Conservation (phyloP, 2,888 invertebrate genomes). For the Cryptocephalus primarius region DNA sequence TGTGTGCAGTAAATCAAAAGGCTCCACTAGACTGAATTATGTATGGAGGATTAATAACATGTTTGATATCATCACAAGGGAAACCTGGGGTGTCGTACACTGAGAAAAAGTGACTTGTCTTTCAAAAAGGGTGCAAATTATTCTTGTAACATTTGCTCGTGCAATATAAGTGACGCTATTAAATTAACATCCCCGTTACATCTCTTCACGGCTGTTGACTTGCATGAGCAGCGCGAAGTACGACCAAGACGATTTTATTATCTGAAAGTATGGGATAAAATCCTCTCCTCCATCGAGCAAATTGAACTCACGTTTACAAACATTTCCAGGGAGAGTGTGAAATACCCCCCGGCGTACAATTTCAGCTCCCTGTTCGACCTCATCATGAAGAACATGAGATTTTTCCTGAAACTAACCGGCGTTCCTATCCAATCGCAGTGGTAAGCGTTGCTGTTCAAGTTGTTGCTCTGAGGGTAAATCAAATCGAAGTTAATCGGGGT, state of each 20-base stretch:
- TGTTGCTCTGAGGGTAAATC: slow-evolving; percentile 33
- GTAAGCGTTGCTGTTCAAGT: slow-evolving; percentile 37
- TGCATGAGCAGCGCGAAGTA: slow-evolving; percentile 39
- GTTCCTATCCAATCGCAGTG: slow-evolving; percentile 32
- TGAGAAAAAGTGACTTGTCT: too few species aligned
- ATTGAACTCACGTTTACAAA: slow-evolving; percentile 38
- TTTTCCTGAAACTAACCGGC: slow-evolving; percentile 32
- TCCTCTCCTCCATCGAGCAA: not conserved
- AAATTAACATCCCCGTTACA: too few species aligned
- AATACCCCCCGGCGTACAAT: slow-evolving; percentile 39
- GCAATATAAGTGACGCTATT: too few species aligned
- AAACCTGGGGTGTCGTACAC: too few species aligned
- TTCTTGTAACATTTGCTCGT: too few species aligned
- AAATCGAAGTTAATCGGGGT: too few species aligned
- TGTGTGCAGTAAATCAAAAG: too few species aligned
- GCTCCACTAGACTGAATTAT: too few species aligned
- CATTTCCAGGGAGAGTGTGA: slow-evolving; percentile 42
- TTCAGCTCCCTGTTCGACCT: slow-evolving; percentile 40
- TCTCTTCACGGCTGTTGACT: not conserved
- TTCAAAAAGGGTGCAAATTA: too few species aligned
- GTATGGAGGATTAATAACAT: too few species aligned
- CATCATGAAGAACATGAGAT: slow-evolving; percentile 39
- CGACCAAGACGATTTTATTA: slow-evolving; percentile 39
- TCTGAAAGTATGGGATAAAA: slow-evolving; percentile 2
- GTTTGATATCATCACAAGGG: too few species aligned